Conservation (phyloP, 64 coral and sea anemone species). For the Pocillopora verrucosa region DNA sequence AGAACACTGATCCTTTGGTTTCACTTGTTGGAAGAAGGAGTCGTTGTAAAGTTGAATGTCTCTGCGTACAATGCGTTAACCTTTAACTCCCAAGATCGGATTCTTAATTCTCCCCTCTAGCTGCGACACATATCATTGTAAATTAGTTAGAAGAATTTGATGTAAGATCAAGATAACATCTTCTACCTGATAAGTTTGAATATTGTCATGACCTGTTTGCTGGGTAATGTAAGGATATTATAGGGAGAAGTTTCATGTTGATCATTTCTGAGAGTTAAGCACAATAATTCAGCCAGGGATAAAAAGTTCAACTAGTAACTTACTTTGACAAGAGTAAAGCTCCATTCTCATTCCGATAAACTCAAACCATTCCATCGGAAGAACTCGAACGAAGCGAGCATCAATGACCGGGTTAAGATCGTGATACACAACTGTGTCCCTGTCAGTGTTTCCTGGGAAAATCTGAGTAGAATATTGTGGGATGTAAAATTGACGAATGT, state of each 20-base stretch:
- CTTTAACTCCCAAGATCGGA: not conserved
- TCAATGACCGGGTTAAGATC: not conserved
- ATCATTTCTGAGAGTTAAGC: not conserved
- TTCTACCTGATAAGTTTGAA: too few relatives aligned
- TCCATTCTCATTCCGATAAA: not conserved
- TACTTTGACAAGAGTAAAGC: not conserved
- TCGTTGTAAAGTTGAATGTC: too few relatives aligned
- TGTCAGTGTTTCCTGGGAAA: conserved; percentile 3
- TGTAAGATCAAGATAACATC: too few relatives aligned
- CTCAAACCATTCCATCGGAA: not conserved
- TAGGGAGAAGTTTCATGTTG: not conserved
- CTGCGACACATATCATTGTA: too few relatives aligned
- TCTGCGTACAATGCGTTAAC: not conserved
- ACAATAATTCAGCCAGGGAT: not conserved
- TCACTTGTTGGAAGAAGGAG: too few relatives aligned
- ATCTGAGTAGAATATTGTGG: not conserved
- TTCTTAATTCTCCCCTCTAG: too few relatives aligned
- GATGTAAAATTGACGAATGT: too few relatives aligned
- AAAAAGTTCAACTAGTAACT: not conserved
- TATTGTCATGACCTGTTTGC: too few relatives aligned
- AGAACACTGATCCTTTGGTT: too few relatives aligned
- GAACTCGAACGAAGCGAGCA: not conserved
- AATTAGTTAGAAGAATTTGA: too few relatives aligned
- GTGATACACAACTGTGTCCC: not conserved
- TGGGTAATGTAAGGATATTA: too few relatives aligned